phyloP scores from a whole-genome alignment of 2,888 invertebrate species.

The Cepaea hortensis region DNA sequence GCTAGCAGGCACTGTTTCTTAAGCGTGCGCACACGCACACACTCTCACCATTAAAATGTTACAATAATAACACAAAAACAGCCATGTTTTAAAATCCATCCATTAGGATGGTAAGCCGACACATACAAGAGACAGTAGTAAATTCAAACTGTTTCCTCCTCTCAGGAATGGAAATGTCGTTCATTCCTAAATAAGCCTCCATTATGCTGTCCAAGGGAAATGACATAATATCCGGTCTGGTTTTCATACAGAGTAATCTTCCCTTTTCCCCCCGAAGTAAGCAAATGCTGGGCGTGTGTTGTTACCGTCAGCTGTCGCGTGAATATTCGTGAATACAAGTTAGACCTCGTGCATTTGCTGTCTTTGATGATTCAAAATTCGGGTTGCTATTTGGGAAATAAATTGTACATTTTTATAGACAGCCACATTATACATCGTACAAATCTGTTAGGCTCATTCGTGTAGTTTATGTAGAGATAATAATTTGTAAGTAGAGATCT shows the following conservation, averaged over 20 bases:
- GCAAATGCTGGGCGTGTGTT: conserved; percentile 4
- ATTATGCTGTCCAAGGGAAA: conserved; percentile 11
- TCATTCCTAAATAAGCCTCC: background rate
- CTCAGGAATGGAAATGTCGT: conserved; percentile 13
- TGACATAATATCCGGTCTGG: conserved; percentile 28
- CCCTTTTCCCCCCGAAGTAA: background rate
- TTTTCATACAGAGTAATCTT: background rate
- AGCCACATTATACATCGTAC: too few relatives aligned
- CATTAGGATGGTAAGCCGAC: conserved; percentile 7
- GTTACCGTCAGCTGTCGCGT: background rate
- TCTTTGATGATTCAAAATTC: too few relatives aligned
- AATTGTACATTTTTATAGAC: too few relatives aligned
- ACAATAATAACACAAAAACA: background rate
- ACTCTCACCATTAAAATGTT: background rate
- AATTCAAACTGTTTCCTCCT: background rate
- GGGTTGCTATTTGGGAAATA: too few relatives aligned
- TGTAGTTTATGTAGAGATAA: too few relatives aligned
- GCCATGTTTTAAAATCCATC: background rate
- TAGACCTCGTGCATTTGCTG: too few relatives aligned
- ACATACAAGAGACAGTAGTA: background rate
- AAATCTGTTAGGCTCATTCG: too few relatives aligned
- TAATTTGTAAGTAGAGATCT: too few relatives aligned
- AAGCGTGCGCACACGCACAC: too few relatives aligned
- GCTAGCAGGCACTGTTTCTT: background rate
- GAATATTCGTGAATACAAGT: too few relatives aligned